A percentile compares a stretch with the other conserved stretches of the same genome.
Evolutionary conservation across 2,888 invertebrate species (phyloP).

Genomic region (Eupithecia insigniata): DNA sequence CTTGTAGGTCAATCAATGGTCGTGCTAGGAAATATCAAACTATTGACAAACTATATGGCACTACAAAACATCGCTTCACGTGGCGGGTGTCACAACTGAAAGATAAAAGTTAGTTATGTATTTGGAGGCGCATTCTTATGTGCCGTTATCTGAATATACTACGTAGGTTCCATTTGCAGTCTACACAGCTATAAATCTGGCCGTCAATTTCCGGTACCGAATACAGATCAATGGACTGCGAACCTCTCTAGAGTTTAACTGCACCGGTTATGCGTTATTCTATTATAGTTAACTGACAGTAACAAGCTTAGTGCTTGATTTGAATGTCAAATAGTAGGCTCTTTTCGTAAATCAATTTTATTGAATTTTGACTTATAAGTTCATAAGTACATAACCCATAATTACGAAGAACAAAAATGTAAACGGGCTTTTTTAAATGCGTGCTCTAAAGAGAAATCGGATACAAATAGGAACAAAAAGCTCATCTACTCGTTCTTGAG

Average conservation of each 20-base stretch:
- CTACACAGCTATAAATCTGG: conserved; percentile 37
- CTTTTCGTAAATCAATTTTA: too few relatives aligned
- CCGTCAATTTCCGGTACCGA: conserved; percentile 35
- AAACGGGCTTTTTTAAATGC: background rate
- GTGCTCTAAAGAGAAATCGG: background rate
- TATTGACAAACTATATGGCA: background rate
- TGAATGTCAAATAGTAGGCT: background rate
- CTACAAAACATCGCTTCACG: background rate
- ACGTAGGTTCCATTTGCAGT: background rate
- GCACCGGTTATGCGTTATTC: conserved; percentile 12
- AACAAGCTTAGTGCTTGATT: background rate
- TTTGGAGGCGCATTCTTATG: background rate
- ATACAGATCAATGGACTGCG: conserved; percentile 31
- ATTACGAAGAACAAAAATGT: background rate
- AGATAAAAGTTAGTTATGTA: background rate
- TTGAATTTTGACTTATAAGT: background rate
- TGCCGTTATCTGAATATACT: background rate
- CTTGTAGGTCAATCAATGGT: background rate
- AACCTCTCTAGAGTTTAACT: conserved; percentile 22
- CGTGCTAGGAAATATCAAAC: background rate
- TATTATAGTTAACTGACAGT: background rate
- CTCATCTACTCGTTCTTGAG: background rate
- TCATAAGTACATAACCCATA: background rate
- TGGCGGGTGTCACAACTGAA: background rate
- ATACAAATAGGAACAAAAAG: background rate